Evolutionary conservation across 2,113 vertebrate genomes (phyloP), one percentile per base, ranked within the genome.

Genomic region (Rousettus leschenaultii): DNA sequence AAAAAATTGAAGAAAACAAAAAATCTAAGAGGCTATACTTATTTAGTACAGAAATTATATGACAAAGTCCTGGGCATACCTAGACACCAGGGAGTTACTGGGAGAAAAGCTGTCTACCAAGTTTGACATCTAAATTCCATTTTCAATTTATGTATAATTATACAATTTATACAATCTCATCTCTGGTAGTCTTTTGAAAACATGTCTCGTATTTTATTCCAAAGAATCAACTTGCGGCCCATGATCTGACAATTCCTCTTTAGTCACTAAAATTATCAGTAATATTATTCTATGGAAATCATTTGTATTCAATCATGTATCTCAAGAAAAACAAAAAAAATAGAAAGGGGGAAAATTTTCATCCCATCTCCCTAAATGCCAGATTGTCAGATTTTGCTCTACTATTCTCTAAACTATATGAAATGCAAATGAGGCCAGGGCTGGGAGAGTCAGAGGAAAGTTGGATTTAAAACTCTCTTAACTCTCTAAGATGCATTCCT

Each of bases 211-310:
- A 93, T 86, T 4, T 84, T 61, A 10, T 18, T 84, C 57, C 33
- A 82, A 91, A 80, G 66, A 38, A 93, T 53, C 89, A 94, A 79
- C 18, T 30, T 24, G 14, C 87, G 65, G 66, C 33, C 6, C 0
- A 95, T 40, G 71, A 55, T 65, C 35, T 74, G 61, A 33, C 8
- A 94, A 92, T 59, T 89, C 85, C 26, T 94, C 51, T 79, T 80
- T n/a, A 86, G 90, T 92, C 75, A 75, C n/a, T 92, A 87, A 89
- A 94, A 89, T 87, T 84, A 96, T 22, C 75, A 95, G 45, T 30
- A 92, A 6, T 48, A 85, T 83, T 86, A 80, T 86, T 74, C 14
- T 89, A 70, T 86, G 63, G 57, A 86, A 87, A 59, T 93, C 84
- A 71, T 48, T 65, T 94, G 30, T 77, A 92, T 88, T 96, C 77